Evolutionary conservation across 2,888 invertebrate species (phyloP), one percentile per base, ranked within the genome.

Genomic region (Cosmia pyralina): DNA sequence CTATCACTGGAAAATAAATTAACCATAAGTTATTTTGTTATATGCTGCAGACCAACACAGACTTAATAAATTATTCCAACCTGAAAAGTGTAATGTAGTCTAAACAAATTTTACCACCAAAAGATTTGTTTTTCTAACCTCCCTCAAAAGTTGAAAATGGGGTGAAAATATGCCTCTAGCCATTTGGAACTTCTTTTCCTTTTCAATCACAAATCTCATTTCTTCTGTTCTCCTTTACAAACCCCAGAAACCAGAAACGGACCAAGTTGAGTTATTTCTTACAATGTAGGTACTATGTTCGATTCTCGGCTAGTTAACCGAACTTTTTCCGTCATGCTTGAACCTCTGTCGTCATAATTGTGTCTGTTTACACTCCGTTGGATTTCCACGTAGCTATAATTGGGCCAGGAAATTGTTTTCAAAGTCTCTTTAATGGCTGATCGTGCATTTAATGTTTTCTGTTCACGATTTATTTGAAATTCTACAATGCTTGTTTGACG

Each of bases 301-400:
- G 74, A 65, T 75, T 72, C 72, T 64, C 66, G 55, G 53, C 85
- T 82, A 82, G 82, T 81, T 84, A 84, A 69, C 79, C 76, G 58
- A 71, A 86, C 75, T 75, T 86, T 89, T 88, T 88, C 84, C 88
- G 87, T 88, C 84, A 87, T 84, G 87, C 84, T 87, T 83, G 69
- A 70, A 83, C 80, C 82, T 75, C 82, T 83, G 82, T 85, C 85
- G 82, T 85, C 85, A 89, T 89, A 90, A 92, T 92, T 90, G 90
- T 90, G 89, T 89, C 85, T 90, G 90, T 93, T 92, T 91, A 92
- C 92, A 92, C 92, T 90, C 87, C 89, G 90, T 81, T 90, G 89
- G 85, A 88, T 91, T 82, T 90, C 89, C 90, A 92, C 92, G 90
- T 88, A 86, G 88, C 87, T 88, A 83, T 92, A 92, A 93, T 93